Percentiles rank a stretch among this genome's conserved stretches.
Evolutionary conservation across 2,113 vertebrate species (phyloP).

Genomic region (Gymnarchus niloticus): DNA sequence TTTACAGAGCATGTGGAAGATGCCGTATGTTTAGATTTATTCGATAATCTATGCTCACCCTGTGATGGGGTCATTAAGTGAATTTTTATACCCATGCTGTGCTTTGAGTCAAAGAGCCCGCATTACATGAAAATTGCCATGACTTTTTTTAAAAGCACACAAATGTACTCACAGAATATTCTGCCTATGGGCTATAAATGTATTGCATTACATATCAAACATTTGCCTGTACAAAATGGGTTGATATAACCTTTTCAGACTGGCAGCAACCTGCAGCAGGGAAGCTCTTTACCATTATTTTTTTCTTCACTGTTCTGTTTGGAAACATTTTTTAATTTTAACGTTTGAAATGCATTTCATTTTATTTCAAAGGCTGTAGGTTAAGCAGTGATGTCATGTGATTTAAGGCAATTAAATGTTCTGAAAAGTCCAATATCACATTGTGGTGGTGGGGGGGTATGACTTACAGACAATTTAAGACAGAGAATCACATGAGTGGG

Average conservation of each 20-base stretch:
- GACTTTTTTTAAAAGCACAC: not conserved
- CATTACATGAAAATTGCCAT: not conserved
- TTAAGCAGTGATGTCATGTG: not conserved
- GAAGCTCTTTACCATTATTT: conserved; percentile 12
- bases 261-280: not conserved
- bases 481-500: no score
- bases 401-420: conserved; percentile 5
- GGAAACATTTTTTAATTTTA: conserved; percentile 60
- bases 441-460: no score
- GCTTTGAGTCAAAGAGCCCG: not conserved
- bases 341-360: conserved; percentile 64
- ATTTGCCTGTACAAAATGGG: conserved; percentile 45
- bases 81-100: not conserved
- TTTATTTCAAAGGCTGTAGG: conserved; percentile 52
- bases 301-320: conserved; percentile 47
- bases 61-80: not conserved
- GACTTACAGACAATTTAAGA: no score
- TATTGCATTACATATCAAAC: not conserved
- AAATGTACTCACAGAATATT: not conserved
- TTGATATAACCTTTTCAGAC: not conserved
- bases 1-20: not conserved
- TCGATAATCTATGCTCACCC: not conserved
- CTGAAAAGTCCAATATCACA: not conserved
- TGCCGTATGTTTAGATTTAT: not conserved
- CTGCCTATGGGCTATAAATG: conserved; percentile 8